These are phyloP conservation scores for Rhombomys opimus DNA, from an alignment of 2,113 vertebrate genomes.

Conservation along the genomic window DNA sequence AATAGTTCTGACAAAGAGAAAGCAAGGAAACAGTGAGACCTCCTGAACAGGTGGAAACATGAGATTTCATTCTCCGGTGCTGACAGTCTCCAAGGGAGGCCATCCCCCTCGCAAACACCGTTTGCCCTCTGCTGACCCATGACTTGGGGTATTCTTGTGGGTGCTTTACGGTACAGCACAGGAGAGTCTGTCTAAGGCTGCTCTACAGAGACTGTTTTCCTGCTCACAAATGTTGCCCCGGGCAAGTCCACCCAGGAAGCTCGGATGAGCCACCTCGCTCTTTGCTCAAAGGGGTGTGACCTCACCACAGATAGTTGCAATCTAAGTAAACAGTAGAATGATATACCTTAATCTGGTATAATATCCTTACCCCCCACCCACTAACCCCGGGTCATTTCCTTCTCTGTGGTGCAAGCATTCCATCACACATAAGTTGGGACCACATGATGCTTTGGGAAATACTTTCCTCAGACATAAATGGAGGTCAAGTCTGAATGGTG, in stretches of 20 bases:
- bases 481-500: background rate
- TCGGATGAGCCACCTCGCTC: background rate
- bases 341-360: constrained; percentile 19
- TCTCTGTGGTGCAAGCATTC: background rate
- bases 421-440: background rate
- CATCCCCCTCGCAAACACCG: background rate
- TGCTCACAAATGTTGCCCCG: background rate
- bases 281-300: background rate
- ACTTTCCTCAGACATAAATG: background rate
- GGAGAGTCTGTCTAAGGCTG: background rate
- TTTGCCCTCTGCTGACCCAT: background rate
- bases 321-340: constrained; percentile 35
- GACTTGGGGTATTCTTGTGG: background rate
- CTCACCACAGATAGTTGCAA: background rate
- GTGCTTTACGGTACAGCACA: background rate
- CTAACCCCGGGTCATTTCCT: constrained; percentile 32
- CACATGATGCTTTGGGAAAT: background rate
- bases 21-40: background rate
- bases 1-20: background rate
- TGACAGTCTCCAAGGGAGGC: background rate
- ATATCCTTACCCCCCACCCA: background rate
- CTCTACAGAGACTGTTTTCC: background rate
- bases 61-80: background rate
- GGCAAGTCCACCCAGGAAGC: background rate
- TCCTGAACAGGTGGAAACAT: background rate